These are phyloP conservation scores for Nomada flava DNA, from an alignment of 2,888 invertebrate genomes.

Conservation along the genomic window DNA sequence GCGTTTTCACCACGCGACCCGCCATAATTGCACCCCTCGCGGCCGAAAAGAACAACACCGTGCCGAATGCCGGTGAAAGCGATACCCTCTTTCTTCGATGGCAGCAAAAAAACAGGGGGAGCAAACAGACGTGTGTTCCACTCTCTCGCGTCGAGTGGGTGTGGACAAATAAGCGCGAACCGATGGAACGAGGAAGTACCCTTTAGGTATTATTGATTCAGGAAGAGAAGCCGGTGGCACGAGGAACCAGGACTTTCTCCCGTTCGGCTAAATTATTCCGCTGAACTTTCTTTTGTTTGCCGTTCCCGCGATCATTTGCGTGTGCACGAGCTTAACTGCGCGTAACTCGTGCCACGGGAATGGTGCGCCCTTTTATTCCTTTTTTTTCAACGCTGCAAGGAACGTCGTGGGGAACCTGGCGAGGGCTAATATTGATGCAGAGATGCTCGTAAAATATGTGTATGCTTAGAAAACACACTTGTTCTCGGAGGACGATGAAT, in stretches of 20 bases:
- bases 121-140: slow-evolving; percentile 14
- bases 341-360: not conserved
- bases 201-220: slow-evolving; percentile 53
- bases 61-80: slow-evolving; percentile 35
- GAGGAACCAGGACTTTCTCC: slow-evolving; percentile 10
- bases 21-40: slow-evolving; percentile 29
- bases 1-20: slow-evolving; percentile 38
- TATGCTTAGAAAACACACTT: slow-evolving; percentile 1
- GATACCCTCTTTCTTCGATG: slow-evolving; percentile 28
- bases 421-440: slow-evolving; percentile 7
- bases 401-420: not conserved
- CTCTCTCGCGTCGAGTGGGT: slow-evolving; percentile 29
- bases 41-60: slow-evolving; percentile 36
- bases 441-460: not conserved
- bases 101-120: slow-evolving; percentile 26
- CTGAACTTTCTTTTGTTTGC: not conserved
- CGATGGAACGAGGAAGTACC: slow-evolving; percentile 38
- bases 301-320: not conserved
- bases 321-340: not conserved
- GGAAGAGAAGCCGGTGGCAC: slow-evolving; percentile 18
- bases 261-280: not conserved
- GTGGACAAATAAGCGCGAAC: slow-evolving; percentile 40
- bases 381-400: not conserved
- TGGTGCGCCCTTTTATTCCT: not conserved
- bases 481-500: too few species aligned